Base-by-base conservation (phyloP, 2,888 invertebrate genomes). In the Caenorhabditis auriculariae region DNA sequence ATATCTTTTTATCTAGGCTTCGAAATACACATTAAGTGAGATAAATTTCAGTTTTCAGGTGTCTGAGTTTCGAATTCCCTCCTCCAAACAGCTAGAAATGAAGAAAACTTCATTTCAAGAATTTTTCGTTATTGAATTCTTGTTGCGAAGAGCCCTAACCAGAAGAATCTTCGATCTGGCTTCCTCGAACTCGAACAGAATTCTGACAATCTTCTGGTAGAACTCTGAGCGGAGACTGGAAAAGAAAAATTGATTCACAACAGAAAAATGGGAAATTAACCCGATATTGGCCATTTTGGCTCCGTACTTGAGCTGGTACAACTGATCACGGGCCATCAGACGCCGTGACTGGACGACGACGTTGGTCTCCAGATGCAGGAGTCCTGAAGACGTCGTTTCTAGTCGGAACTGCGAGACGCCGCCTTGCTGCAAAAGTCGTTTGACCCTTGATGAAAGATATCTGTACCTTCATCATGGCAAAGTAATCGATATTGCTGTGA, bases 151-250 rank as follows among this genome's bases (percentile, higher is more conserved):
- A 9, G 64, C 61, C 23, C 72, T 38, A 19, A 74, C 63, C 17
- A 58, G 35, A 26, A 75, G 27, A 27, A 76, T 52, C 48, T 74
- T 72, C 21, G 67, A 54, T 21, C 69, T 57, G 0, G 74, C 75
- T 39, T 72, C 71, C 43, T 75, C 72, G 55, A 76, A 76, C 51
- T 76, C 72, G 61, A 68, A 61, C 42, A 76, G 60, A 29, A 75
- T 75, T 54, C 68, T 68, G 49, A 74, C 68, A 29, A 75, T 76
- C n/a, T 73, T 45, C 61, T 69, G 74, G 51, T 76, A 70, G 29
- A 76, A 65, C 23, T 60, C 62, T 35, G 64, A 64, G 42, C 67
- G 65, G 12, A 74, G 50, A 7, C 72, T 72, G 57, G 32, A 64
- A 61, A 42, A 41, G 6, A 32, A 19, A 42, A 42, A 42, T 42